Evolutionary conservation across 2,888 invertebrate species (phyloP), one percentile per base, ranked within the genome.

Genomic region (Trachelus stipa): DNA sequence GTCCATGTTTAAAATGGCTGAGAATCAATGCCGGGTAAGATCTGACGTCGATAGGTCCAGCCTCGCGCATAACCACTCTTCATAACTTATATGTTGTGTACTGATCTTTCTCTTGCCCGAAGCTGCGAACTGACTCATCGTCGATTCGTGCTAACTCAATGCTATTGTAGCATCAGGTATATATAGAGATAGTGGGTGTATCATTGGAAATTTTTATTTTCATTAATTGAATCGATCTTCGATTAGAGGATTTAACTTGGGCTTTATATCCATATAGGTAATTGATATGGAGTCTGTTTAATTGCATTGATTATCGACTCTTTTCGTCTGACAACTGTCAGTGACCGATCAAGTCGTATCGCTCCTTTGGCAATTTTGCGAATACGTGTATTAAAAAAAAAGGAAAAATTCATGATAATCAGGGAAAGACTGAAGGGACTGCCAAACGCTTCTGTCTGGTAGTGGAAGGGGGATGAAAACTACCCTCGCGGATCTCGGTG

Each of bases 21-120:
- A 56, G 56, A 56, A 56, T 56, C 56, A 56, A 56, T 56, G 56
- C 56, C 56, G 56, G 23, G 33, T 34, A 68, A 76, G 73, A 76
- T 71, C 73, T 56, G 76, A 40, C 76, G n/a, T 73, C 73, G 30
- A 30, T n/a, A n/a, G 73, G 56, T 56, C 23, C 56, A 56, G 56
- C 56, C 56, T 56, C 23, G 56, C 56, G 71, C 71, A 33, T 71
- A 71, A 71, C 71, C 31, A 34, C 71, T 71, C 71, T 71, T 82
- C 83, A 81, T 82, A 82, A 83, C 80, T 83, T 82, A 82, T 80
- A 81, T 79, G 77, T 79, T 83, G 81, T 83, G 82, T 84, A 83
- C 82, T 79, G 83, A 83, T 85, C 83, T 71, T 56, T 56, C 56
- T 56, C 56, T 56, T 56, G 56, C 56, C 56, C 23, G 56, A 56